Conservation (phyloP, 2,113 vertebrate genomes). For the Chamaetylas fuelleborni region DNA sequence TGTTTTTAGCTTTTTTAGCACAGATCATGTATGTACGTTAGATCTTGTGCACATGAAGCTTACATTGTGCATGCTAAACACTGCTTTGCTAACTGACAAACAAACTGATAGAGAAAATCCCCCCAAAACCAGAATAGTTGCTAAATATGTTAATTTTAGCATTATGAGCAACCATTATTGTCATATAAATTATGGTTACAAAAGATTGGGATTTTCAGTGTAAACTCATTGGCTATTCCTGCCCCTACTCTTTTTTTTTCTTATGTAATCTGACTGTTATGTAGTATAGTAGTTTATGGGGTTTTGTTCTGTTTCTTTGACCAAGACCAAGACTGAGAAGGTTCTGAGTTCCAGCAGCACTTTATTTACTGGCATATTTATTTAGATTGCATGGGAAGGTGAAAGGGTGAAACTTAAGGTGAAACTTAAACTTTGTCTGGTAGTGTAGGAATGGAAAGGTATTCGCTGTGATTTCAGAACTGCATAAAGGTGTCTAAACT, state of each 20-base stretch:
- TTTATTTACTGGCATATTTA: background rate
- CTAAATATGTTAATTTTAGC: background rate
- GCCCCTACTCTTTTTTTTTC: background rate
- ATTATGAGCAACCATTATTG: background rate
- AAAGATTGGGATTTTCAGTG: background rate
- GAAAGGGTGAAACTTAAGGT: accelerated
- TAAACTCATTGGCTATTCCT: background rate
- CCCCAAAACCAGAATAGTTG: background rate
- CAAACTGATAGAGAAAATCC: background rate
- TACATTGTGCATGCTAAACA: background rate
- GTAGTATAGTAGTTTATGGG: background rate
- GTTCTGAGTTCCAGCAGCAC: background rate
- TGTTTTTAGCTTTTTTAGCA: background rate
- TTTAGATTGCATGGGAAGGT: background rate
- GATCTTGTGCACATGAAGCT: background rate
- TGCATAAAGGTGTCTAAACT: background rate
- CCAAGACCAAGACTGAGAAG: background rate
- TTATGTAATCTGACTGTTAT: background rate
- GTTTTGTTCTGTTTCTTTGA: background rate
- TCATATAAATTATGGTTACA: background rate
- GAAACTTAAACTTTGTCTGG: background rate
- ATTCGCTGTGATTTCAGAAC: background rate
- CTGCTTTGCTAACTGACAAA: background rate
- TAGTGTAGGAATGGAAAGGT: background rate
- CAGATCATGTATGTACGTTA: background rate